Conservation (phyloP, 37 sponge, comb jelly and placozoan species). For the Theonella swinhoei region DNA sequence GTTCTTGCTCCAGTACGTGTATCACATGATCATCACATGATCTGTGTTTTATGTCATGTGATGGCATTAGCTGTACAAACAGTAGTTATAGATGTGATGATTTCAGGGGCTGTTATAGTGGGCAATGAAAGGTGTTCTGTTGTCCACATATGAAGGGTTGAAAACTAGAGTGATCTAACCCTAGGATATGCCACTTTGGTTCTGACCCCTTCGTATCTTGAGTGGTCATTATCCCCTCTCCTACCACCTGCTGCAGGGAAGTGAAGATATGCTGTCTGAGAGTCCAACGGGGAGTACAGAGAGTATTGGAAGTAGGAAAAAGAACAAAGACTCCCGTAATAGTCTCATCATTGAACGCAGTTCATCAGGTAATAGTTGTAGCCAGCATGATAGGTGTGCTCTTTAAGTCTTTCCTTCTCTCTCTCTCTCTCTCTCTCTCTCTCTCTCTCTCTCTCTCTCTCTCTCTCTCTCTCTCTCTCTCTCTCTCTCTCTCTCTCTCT, state of each 20-base stretch:
- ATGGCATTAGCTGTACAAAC: too few species aligned
- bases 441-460: constrained; percentile 21
- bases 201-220: too few species aligned
- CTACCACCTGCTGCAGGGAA: too few species aligned
- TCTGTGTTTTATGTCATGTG: too few species aligned
- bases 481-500: background rate
- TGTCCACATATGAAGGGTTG: too few species aligned
- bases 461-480: constrained; percentile 2
- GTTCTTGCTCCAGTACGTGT: background rate
- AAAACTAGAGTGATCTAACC: too few species aligned
- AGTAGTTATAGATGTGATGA: too few species aligned
- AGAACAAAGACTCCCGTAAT: background rate
- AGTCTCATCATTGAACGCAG: background rate
- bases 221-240: too few species aligned
- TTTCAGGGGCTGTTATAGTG: too few species aligned
- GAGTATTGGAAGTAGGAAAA: background rate
- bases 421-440: constrained; percentile 34
- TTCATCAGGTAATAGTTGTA: background rate
- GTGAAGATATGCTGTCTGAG: constrained; percentile 38
- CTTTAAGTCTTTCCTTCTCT: constrained; percentile 30
- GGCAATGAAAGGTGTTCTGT: too few species aligned
- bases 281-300: background rate
- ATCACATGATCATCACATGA: too few species aligned
- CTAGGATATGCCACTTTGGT: too few species aligned
- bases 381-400: background rate